Conservation (phyloP, 2,113 vertebrate genomes). For the Micronycteris hirsuta region DNA sequence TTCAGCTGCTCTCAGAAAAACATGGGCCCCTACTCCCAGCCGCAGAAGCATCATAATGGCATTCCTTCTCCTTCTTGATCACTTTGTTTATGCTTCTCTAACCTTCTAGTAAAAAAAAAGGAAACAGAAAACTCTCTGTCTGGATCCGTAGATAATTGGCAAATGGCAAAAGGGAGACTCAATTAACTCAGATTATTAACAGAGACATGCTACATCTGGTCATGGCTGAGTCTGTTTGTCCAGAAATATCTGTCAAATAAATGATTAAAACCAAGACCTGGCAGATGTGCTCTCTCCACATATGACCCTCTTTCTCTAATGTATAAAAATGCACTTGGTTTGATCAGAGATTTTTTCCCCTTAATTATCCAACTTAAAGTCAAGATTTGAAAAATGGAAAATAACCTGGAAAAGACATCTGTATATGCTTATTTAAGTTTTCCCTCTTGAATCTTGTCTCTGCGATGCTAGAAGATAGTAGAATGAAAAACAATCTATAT, state of each 20-base stretch:
- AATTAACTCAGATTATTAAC: constrained; percentile 80
- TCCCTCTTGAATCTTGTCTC: constrained; percentile 43
- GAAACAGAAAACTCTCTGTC: neutral
- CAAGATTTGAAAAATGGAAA: constrained; percentile 50
- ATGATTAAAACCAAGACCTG: constrained; percentile 75
- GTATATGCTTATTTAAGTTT: constrained; percentile 71
- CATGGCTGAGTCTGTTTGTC: constrained; percentile 75
- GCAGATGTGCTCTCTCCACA: constrained; percentile 68
- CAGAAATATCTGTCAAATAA: constrained; percentile 78
- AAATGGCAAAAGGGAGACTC: constrained; percentile 75
- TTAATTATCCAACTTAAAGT: constrained; percentile 44
- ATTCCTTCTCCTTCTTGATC: constrained; percentile 58
- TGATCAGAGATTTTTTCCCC: constrained; percentile 31
- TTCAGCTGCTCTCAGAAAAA: constrained; percentile 51
- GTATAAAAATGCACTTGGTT: constrained; percentile 49
- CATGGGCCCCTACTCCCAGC: constrained; percentile 38
- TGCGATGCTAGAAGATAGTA: constrained; percentile 9
- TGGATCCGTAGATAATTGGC: constrained; percentile 71
- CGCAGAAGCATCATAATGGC: constrained; percentile 65
- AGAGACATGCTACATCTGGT: constrained; percentile 75
- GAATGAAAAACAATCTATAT: constrained; percentile 72
- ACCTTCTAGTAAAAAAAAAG: neutral
- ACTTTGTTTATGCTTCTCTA: constrained; percentile 66
- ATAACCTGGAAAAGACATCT: constrained; percentile 68
- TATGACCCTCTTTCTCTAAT: constrained; percentile 53